Percentiles rank a stretch among this genome's conserved stretches.
These are phyloP conservation scores for Metalampra italica DNA, from an alignment of 2,888 invertebrate genomes.

Conservation along the genomic window DNA sequence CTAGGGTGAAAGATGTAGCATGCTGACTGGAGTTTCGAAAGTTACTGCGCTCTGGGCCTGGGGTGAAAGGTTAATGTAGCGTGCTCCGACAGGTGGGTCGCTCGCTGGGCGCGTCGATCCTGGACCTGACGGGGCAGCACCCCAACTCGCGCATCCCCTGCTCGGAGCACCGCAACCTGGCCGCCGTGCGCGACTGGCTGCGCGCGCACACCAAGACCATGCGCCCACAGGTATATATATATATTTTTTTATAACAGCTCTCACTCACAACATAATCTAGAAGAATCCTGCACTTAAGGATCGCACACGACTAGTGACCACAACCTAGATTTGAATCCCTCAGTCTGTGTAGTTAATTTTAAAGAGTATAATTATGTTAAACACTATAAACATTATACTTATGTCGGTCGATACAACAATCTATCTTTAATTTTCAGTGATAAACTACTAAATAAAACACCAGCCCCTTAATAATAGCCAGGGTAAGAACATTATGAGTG, in stretches of 20 bases:
- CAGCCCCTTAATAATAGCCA: conserved; percentile 44
- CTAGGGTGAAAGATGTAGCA: no score
- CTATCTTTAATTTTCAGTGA: conserved; percentile 66
- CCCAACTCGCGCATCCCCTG: conserved; percentile 89
- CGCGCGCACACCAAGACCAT: conserved; percentile 61
- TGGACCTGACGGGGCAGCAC: conserved; percentile 89
- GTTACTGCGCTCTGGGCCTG: no score
- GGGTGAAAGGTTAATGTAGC: not conserved
- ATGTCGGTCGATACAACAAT: conserved; percentile 1
- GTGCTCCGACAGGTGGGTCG: conserved; percentile 83
- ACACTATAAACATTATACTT: no score
- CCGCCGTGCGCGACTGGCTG: conserved; percentile 83
- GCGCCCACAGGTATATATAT: conserved; percentile 62
- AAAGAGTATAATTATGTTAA: no score
- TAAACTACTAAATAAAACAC: conserved; percentile 58
- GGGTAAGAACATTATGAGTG: conserved; percentile 61
- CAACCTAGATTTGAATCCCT: no score
- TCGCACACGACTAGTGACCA: no score
- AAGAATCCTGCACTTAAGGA: no score
- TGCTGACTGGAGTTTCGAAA: no score
- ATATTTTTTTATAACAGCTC: no score
- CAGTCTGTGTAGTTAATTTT: no score
- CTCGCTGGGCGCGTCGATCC: conserved; percentile 88
- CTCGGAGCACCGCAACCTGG: conserved; percentile 86
- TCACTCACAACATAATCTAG: no score